Base-by-base conservation (phyloP, 2,888 invertebrate genomes). In the Torymus tubicola region DNA sequence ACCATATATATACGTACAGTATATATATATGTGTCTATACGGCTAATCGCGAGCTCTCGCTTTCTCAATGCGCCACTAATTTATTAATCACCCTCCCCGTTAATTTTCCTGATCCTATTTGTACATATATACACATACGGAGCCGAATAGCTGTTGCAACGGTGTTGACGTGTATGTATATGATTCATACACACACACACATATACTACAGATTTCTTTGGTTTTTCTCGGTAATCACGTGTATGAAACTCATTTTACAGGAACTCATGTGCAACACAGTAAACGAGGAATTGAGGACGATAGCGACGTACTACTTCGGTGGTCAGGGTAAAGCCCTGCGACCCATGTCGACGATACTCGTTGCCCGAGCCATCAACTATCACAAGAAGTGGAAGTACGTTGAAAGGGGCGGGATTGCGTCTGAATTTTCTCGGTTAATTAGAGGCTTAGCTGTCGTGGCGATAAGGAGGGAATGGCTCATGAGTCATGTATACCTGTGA, bases 251-350 rank as follows among this genome's bases (percentile, higher is more conserved):
- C n/a, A 16, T 52, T 63, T 63, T 53, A 31, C 58, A 95, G 95
- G 94, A 94, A 90, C 93, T 97, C 91, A 93, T 94, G 89, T 93
- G 93, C 88, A 96, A 96, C 91, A 96, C 96, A 87, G 94, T 94
- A 91, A 95, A 96, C 91, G 93, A 95, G 83, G 96, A 97, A 92
- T 93, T 99, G 90, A 95, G 95, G 92, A 95, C 96, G 91, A 97
- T 99, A 92, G 95, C 98, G 83, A 96, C 96, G 89, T 99, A 99
- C 92, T 99, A 99, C 92, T 99, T 99, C 93, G 97, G 98, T 92
- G 98, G 99, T 82, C 96, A 98, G 91, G 99, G 99, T 88, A 99
- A 99, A 93, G 97, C 98, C 85, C 93, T 99, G 86, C 94, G 99
- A 90, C 99, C 99, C 71, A 97, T 98, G 95, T 95, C 99, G 72